Conservation (phyloP, 92 coral and sea anemone species). For the Epizoanthus scotinus region DNA sequence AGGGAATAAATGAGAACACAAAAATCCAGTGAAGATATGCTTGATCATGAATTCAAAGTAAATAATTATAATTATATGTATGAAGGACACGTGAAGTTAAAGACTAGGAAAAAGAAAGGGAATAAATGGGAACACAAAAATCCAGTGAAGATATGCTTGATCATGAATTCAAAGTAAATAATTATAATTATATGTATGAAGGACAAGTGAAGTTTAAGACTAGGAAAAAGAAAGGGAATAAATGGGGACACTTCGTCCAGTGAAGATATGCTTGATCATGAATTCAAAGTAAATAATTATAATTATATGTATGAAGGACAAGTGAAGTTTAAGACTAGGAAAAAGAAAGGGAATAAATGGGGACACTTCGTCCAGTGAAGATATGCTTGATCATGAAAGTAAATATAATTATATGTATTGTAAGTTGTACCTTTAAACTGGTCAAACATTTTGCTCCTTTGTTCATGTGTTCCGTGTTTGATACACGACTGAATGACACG, state of each 20-base stretch:
- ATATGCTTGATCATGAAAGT: neutral
- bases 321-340: neutral
- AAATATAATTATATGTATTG: no score
- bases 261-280: no score
- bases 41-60: no score
- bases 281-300: no score
- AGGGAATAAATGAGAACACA: neutral
- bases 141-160: no score
- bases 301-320: neutral
- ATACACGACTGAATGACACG: slow-evolving; percentile 94
- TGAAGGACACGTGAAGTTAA: neutral
- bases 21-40: no score
- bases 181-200: neutral
- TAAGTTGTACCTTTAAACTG: slow-evolving; percentile 88
- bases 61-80: neutral
- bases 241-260: no score
- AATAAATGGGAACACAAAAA: no score
- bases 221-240: neutral
- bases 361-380: neutral
- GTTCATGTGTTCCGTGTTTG: slow-evolving; percentile 80
- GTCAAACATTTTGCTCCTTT: slow-evolving; percentile 78
- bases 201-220: neutral
- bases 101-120: no score
- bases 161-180: no score
- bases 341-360: neutral